Conservation (phyloP, 2,113 vertebrate genomes). For the Megaceryle maxima region DNA sequence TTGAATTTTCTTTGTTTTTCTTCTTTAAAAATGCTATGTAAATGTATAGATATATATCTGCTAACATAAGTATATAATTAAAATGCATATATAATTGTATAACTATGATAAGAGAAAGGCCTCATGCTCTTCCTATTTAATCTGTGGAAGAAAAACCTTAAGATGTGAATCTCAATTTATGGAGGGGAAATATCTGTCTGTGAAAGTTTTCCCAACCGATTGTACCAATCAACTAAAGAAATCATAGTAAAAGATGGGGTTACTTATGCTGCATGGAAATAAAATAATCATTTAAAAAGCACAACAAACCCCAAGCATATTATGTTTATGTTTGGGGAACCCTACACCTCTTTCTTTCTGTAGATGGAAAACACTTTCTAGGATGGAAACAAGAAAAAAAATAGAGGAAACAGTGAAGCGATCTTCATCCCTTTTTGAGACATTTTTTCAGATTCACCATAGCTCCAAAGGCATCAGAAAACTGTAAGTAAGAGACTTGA, state of each 20-base stretch:
- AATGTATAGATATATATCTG: neutral
- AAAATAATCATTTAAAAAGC: neutral
- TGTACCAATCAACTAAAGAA: neutral
- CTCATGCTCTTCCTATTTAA: neutral
- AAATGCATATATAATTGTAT: neutral
- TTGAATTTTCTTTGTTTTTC: neutral
- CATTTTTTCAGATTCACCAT: neutral
- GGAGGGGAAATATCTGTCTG: neutral
- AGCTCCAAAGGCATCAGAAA: neutral
- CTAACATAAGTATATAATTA: neutral
- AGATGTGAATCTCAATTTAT: neutral
- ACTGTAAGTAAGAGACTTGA: neutral
- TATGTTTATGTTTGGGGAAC: neutral
- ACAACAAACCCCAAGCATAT: neutral
- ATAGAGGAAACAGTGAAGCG: neutral
- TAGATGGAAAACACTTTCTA: neutral
- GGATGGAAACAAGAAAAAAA: neutral
- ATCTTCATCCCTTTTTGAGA: neutral
- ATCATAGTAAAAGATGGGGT: neutral
- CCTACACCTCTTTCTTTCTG: neutral
- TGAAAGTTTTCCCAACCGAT: neutral
- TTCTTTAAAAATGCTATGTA: neutral
- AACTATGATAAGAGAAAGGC: neutral
- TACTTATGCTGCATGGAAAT: neutral
- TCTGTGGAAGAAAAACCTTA: neutral